A percentile compares a stretch with the other conserved stretches of the same genome.
Conservation (phyloP, 2,113 vertebrate species). For the Acanthisitta chloris region DNA sequence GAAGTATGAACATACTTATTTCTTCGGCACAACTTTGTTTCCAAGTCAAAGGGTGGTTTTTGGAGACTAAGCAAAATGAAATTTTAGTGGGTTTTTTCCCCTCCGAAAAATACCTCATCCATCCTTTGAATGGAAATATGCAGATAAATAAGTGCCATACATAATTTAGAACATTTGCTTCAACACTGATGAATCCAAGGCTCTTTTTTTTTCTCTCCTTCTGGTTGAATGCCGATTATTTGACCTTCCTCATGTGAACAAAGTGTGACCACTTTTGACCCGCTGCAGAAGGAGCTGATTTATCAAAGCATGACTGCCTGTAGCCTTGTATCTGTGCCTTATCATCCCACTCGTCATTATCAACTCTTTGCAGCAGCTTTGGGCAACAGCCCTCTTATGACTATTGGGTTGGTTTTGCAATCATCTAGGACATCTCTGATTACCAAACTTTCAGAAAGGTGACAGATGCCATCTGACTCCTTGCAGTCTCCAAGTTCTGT, state of each 20-base stretch:
- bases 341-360: neutral
- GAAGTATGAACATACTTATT: neutral
- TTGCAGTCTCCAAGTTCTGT: neutral
- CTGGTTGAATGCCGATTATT: neutral
- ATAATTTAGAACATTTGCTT: neutral
- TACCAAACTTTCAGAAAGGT: neutral
- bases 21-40: neutral
- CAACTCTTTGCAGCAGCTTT: neutral
- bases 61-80: neutral
- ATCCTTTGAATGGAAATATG: neutral
- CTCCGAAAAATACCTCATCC: neutral
- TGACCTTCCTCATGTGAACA: neutral
- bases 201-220: neutral
- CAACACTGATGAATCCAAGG: neutral
- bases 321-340: neutral
- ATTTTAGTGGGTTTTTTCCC: neutral
- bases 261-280: neutral
- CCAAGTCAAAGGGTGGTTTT: neutral
- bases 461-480: neutral
- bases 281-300: neutral
- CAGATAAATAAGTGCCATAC: neutral
- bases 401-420: neutral
- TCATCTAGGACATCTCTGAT: neutral
- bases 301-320: neutral
- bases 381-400: neutral